Evolutionary conservation across 2,888 invertebrate species (phyloP).

Genomic region (Xanthorhoe spadicearia): DNA sequence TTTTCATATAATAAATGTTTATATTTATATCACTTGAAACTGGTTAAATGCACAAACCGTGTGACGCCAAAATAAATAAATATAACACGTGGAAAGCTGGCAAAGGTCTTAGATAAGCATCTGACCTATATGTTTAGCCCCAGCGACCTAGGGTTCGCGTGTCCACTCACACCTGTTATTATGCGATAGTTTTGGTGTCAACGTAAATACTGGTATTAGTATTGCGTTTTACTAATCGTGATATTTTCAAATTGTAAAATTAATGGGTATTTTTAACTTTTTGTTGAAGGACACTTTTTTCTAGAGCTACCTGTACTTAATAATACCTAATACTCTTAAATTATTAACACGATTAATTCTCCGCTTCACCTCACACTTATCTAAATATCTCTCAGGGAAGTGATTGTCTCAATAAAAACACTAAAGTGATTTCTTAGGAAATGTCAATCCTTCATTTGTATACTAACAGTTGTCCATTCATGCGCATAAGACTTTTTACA

Average conservation of each 20-base stretch:
- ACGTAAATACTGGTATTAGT: conserved; percentile 6
- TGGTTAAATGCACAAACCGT: too few species aligned
- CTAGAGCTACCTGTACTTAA: too few species aligned
- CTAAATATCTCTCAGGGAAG: not conserved
- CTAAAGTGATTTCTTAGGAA: conserved; percentile 4
- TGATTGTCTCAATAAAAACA: conserved; percentile 2
- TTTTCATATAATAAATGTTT: too few species aligned
- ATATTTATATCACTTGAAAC: too few species aligned
- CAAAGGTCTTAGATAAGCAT: conserved; percentile 50
- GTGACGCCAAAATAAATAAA: too few species aligned
- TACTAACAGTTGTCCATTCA: conserved; percentile 25
- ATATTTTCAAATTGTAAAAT: too few species aligned
- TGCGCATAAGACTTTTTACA: conserved; percentile 45
- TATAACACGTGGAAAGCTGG: not conserved
- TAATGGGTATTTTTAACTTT: too few species aligned
- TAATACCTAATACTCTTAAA: too few species aligned
- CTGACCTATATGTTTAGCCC: conserved; percentile 52
- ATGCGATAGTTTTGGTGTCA: conserved; percentile 5
- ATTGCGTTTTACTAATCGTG: not conserved
- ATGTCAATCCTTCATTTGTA: conserved; percentile 27
- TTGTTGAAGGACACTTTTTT: too few species aligned
- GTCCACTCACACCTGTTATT: conserved; percentile 33
- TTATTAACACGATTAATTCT: too few species aligned
- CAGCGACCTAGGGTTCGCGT: conserved; percentile 59
- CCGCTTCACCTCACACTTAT: too few species aligned